Percentiles rank a stretch among this genome's conserved stretches.
Conservation (phyloP, 2,888 invertebrate genomes). For the Luffia ferchaultella region DNA sequence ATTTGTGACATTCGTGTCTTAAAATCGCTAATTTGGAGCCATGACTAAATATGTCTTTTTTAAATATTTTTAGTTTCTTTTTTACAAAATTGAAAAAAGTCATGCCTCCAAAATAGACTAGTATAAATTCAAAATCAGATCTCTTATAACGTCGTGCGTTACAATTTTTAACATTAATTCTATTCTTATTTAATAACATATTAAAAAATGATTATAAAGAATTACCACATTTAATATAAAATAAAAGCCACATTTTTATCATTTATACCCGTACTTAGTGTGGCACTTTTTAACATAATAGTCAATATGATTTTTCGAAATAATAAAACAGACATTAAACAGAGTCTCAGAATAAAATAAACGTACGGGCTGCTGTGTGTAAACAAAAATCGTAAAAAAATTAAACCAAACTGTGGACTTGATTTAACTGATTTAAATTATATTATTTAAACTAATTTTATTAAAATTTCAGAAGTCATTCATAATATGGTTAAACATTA, state of each 20-base stretch:
- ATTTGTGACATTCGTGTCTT: not conserved
- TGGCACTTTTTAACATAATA: slow-evolving; percentile 28
- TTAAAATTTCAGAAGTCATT: too few species aligned
- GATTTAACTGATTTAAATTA: too few species aligned
- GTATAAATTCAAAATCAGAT: slow-evolving; percentile 37
- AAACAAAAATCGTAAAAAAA: too few species aligned
- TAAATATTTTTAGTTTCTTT: not conserved
- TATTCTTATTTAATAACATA: not conserved
- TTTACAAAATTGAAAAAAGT: not conserved
- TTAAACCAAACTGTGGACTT: too few species aligned
- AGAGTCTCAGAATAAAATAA: too few species aligned
- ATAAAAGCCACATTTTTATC: slow-evolving; percentile 28
- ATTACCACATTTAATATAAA: slow-evolving; percentile 3
- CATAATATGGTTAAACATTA: too few species aligned
- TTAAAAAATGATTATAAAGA: not conserved
- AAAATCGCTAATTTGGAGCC: not conserved
- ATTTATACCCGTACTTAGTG: slow-evolving; percentile 51
- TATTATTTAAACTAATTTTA: too few species aligned
- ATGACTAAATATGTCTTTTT: not conserved
- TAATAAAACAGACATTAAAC: too few species aligned
- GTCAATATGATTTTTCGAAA: not conserved
- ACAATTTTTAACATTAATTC: slow-evolving; percentile 11
- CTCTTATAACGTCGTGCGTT: slow-evolving; percentile 27
- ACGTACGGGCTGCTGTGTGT: too few species aligned
- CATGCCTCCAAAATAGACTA: not conserved